These are phyloP conservation scores for Pristionchus japonicus DNA, from an alignment of 2,888 invertebrate species.

Conservation along the genomic window DNA sequence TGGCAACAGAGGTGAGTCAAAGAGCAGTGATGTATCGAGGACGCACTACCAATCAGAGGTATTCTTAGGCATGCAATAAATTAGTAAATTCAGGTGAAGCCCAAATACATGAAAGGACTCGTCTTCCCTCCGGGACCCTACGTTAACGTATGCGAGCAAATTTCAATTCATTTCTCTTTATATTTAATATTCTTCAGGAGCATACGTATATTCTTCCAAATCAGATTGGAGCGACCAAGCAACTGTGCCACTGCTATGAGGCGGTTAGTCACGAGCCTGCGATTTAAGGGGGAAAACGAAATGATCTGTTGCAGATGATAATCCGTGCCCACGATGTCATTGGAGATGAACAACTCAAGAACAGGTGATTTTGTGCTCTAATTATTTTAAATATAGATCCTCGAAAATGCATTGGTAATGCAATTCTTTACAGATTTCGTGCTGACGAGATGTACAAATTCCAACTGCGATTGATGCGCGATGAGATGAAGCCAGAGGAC, in stretches of 20 bases:
- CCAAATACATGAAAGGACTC: not conserved
- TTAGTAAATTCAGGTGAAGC: not conserved
- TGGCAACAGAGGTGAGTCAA: not conserved
- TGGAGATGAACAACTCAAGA: not conserved
- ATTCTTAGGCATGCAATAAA: no score
- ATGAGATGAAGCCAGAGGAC: no score
- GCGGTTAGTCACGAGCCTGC: not conserved
- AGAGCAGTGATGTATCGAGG: not conserved
- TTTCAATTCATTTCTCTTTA: not conserved
- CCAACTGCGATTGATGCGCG: not conserved
- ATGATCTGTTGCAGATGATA: constrained; percentile 1
- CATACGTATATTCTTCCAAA: not conserved
- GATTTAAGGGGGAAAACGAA: no score
- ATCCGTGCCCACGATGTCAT: constrained; percentile 4
- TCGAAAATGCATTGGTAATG: no score
- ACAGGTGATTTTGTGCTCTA: not conserved
- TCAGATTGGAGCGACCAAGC: not conserved
- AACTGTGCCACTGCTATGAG: not conserved
- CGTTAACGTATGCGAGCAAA: no score
- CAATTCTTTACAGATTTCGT: not conserved
- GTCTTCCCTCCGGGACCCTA: not conserved
- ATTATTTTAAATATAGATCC: no score
- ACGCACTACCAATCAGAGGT: no score
- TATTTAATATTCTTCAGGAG: not conserved
- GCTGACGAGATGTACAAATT: not conserved